Conservation (phyloP, 2,113 vertebrate species). For the Callospermophilus lateralis region DNA sequence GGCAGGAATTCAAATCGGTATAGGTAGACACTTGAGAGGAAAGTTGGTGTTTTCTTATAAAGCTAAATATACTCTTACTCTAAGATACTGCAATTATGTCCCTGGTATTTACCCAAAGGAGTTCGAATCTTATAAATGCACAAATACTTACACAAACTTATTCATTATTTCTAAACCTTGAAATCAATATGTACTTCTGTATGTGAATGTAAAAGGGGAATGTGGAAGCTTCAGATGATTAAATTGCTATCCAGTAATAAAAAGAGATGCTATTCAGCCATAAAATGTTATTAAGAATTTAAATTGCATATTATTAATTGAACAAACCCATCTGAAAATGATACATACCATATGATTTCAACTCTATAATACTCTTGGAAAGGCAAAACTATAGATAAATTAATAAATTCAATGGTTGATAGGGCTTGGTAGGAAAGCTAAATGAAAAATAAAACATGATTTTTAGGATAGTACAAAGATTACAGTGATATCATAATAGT, state of each 20-base stretch:
- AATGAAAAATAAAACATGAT: neutral
- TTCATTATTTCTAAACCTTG: neutral
- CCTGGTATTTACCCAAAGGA: neutral
- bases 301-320: neutral
- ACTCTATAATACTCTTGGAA: neutral
- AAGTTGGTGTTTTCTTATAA: neutral
- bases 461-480: neutral
- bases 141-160: neutral
- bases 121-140: neutral
- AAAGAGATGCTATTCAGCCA: neutral
- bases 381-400: neutral
- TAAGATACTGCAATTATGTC: neutral
- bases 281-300: neutral
- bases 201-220: neutral
- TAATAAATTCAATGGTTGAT: neutral
- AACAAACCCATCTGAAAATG: neutral
- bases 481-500: neutral
- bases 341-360: neutral
- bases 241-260: neutral
- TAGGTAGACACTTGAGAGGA: neutral
- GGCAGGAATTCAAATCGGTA: neutral
- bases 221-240: neutral
- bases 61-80: neutral
- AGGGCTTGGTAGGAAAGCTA: neutral
- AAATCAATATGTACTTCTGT: neutral